These are phyloP conservation scores for Pseudanteris insignis DNA, from an alignment of 2,888 invertebrate species.

Conservation along the genomic window DNA sequence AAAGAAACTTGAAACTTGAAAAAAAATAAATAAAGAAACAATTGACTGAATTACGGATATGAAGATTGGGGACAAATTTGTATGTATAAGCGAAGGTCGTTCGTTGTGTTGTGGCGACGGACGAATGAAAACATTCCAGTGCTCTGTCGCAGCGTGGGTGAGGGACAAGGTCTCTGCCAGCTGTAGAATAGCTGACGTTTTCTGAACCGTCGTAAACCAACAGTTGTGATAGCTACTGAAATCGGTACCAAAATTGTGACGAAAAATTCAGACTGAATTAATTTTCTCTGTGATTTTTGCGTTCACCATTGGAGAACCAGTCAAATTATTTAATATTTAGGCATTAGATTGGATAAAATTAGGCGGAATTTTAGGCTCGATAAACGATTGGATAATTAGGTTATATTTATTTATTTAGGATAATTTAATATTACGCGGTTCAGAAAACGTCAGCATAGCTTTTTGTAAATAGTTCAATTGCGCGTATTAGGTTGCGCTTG, in stretches of 20 bases:
- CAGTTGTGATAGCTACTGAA: constrained; percentile 27
- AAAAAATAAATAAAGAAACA: no score
- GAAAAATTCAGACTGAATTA: constrained; percentile 31
- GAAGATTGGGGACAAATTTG: no score
- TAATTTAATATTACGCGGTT: constrained; percentile 17
- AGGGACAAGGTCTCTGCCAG: no score
- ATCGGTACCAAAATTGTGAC: constrained; percentile 37
- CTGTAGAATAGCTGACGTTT: no score
- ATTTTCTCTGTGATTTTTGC: constrained; percentile 38
- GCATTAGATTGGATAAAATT: constrained; percentile 3
- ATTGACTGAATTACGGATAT: no score
- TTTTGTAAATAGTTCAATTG: constrained; percentile 37
- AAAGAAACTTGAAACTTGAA: constrained; percentile 54
- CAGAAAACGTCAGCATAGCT: constrained; percentile 10
- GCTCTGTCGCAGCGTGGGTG: constrained; percentile 24
- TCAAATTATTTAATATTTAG: constrained; percentile 37
- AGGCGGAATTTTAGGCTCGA: constrained; percentile 19
- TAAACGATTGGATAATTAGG: constrained; percentile 32
- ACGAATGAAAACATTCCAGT: constrained; percentile 42
- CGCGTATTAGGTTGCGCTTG: constrained; percentile 30
- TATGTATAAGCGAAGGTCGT: constrained; percentile 16
- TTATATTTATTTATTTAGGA: constrained; percentile 36
- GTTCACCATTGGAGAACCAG: constrained; percentile 6
- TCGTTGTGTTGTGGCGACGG: constrained; percentile 12
- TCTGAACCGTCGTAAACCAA: constrained; percentile 5